Evolutionary conservation across 2,797 vertebrate species (phyloP).

Genomic region (Notamacropus eugenii): DNA sequence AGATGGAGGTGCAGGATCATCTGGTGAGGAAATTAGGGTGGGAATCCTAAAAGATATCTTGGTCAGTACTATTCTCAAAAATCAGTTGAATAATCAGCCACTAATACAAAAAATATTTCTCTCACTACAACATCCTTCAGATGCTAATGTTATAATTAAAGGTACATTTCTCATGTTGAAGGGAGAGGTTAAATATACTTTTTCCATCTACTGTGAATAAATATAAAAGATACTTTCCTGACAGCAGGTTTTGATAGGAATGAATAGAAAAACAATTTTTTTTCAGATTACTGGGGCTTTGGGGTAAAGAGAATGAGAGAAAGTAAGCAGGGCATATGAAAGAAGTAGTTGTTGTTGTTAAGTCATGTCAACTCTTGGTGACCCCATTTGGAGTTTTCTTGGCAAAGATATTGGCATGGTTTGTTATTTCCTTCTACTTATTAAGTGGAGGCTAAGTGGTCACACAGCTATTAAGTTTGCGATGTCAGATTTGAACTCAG

Average conservation of each 20-base stretch:
- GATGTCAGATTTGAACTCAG: background rate
- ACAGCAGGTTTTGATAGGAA: background rate
- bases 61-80: background rate
- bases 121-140: background rate
- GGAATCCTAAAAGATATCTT: slow-evolving; percentile 1
- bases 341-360: background rate
- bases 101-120: background rate
- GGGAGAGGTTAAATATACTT: background rate
- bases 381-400: background rate
- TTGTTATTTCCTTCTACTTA: background rate
- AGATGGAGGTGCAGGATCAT: background rate
- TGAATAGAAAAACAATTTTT: background rate
- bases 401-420: background rate
- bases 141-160: background rate
- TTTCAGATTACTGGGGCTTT: background rate
- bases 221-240: background rate
- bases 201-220: background rate
- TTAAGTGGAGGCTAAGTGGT: background rate
- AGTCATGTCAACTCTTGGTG: background rate
- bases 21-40: background rate
- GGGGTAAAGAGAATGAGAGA: background rate
- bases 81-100: background rate
- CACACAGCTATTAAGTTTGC: background rate
- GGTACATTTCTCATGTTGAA: background rate
- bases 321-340: background rate